phyloP scores from a whole-genome alignment of 2,797 vertebrate genomes.

The Smutsia gigantea region DNA sequence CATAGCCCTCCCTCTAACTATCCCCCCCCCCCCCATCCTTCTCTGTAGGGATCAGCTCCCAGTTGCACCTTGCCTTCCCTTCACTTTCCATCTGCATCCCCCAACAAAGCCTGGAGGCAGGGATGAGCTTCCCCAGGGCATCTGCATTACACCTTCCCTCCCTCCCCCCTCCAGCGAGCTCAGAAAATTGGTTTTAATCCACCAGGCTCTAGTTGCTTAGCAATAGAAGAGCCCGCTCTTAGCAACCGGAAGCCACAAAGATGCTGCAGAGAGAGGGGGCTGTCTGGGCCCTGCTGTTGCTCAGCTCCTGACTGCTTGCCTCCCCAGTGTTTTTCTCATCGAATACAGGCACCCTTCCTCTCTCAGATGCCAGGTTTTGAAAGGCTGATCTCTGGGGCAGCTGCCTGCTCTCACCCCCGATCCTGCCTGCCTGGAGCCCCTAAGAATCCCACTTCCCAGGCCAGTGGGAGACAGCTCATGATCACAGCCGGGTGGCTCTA shows the following conservation, averaged over 20 bases:
- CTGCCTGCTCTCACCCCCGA: background rate
- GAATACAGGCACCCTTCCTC: background rate
- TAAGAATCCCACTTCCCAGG: background rate
- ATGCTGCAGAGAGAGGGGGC: constrained; percentile 67
- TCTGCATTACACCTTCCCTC: constrained; percentile 39
- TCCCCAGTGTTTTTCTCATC: background rate
- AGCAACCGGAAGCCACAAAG: constrained; percentile 68
- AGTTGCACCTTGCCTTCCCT: background rate
- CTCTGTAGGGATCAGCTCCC: background rate
- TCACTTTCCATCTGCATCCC: background rate
- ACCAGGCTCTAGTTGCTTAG: constrained; percentile 63
- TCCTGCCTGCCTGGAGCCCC: background rate
- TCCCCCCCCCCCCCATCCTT: background rate
- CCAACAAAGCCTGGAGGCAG: background rate
- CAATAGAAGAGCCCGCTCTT: constrained; percentile 58
- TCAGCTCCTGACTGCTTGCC: constrained; percentile 1
- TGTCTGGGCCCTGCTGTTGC: constrained; percentile 14
- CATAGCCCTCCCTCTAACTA: background rate
- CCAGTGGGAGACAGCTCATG: background rate
- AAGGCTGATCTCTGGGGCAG: background rate
- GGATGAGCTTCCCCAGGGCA: background rate
- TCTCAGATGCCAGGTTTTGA: background rate
- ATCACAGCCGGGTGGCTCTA: background rate
- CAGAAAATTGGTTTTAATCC: constrained; percentile 74
- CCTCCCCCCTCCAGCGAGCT: constrained; percentile 43